These are phyloP conservation scores for Drosophila trapezifrons DNA, from an alignment of 1,140 invertebrate species.

Conservation along the genomic window DNA sequence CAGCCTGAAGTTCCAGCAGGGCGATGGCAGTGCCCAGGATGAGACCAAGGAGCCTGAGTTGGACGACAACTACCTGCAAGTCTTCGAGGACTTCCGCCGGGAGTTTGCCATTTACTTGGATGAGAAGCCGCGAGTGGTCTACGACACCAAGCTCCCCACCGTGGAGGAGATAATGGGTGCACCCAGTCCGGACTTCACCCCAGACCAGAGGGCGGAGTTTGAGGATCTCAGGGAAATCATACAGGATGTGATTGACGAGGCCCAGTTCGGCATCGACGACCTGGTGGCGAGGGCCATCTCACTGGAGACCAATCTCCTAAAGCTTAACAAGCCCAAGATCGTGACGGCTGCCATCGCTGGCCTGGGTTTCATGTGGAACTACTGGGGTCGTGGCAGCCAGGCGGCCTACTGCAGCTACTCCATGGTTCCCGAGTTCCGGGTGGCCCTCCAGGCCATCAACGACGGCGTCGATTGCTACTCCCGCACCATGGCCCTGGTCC, in stretches of 20 bases:
- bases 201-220: conserved; percentile 54
- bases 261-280: conserved; percentile 61
- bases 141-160: conserved; percentile 67
- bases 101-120: conserved; percentile 44
- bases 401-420: conserved; percentile 80
- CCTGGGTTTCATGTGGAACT: conserved; percentile 55
- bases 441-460: conserved; percentile 62
- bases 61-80: conserved; percentile 38
- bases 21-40: conserved; percentile 53
- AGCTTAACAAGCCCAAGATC: conserved; percentile 74
- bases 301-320: conserved; percentile 57
- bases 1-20: conserved; percentile 35
- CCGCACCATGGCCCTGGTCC: conserved; percentile 54
- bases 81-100: conserved; percentile 48
- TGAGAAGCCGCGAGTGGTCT: conserved; percentile 46
- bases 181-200: conserved; percentile 30
- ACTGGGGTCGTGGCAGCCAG: conserved; percentile 51
- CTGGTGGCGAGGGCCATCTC: conserved; percentile 55
- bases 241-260: conserved; percentile 73
- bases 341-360: conserved; percentile 59
- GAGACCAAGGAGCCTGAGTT: neutral
- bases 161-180: conserved; percentile 59
- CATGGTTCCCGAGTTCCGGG: conserved; percentile 66
- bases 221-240: conserved; percentile 63
- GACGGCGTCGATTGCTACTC: conserved; percentile 72